Evolutionary conservation across 2,113 vertebrate species (phyloP), one percentile per base, ranked within the genome.

Genomic region (Perca flavescens): DNA sequence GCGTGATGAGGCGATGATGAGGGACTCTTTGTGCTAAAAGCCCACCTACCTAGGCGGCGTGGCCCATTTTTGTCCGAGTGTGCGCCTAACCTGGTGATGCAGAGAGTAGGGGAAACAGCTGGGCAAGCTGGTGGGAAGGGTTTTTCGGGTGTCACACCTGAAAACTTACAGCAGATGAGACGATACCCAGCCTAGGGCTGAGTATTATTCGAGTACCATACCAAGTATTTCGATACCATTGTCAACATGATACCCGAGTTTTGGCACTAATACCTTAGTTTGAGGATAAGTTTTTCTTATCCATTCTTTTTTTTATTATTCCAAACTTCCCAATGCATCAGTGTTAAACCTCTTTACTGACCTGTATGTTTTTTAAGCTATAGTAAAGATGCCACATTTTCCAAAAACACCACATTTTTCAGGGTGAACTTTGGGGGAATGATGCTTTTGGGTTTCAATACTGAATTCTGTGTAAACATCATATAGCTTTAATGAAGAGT

Each of bases 1-100:
- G 77, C 47, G 40, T 86, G 89, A 88, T 87, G 89, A 91, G 85
- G 53, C 71, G 89, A 84, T 86, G 89, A 91, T 89, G 89, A 89
- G 89, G 88, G 86, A 83, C 79, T 66, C 80, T 86, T 67, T 56
- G 61, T 21, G 64, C 83, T 86, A 87, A 91, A 88, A 82, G 91
- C 83, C 86, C 90, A 88, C 91, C 92, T 91, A 89, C 86, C 76
- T 80, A 61, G 72, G 72, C 31, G 5, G 71, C 12, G 64, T 50
- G 84, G 83, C 58, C 79, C 69, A 28, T 57, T 86, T 83, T 79
- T 76, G 50, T 86, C 79, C 28, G 43, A 69, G 71, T 16, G 46
- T 31, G 64, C 12, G 14, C 28, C 71, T 53, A 61, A 71, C 21
- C 65, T 19, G 72, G 60, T 62, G 69, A 64, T 65, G 43, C 50